Evolutionary conservation across 2,113 vertebrate genomes (phyloP).

Genomic region (Sialia sialis): DNA sequence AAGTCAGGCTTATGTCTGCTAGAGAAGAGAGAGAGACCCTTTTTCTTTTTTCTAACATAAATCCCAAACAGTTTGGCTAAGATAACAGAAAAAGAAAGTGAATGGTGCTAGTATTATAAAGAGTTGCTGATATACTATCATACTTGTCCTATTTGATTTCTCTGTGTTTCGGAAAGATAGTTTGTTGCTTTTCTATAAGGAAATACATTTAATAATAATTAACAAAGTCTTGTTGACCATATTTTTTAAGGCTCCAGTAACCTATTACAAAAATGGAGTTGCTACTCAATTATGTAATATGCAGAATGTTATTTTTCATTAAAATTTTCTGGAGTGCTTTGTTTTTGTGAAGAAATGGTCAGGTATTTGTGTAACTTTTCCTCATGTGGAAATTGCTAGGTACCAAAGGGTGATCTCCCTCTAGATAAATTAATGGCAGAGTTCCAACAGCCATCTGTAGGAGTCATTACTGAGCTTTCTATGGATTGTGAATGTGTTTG

Average conservation of each 20-base stretch:
- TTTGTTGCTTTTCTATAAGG: background rate
- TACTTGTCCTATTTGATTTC: background rate
- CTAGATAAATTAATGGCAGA: background rate
- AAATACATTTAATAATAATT: background rate
- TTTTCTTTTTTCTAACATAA: background rate
- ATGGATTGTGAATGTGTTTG: background rate
- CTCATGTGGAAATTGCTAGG: background rate
- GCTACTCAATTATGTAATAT: background rate
- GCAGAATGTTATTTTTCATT: background rate
- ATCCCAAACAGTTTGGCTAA: background rate
- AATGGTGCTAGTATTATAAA: background rate
- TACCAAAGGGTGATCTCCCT: background rate
- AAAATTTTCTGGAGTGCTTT: background rate
- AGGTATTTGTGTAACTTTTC: background rate
- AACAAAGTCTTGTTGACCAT: background rate
- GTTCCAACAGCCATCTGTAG: background rate
- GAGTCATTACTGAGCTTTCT: background rate
- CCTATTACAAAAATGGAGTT: background rate
- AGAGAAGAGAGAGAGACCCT: background rate
- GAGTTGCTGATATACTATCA: background rate
- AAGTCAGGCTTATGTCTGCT: background rate
- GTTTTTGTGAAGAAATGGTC: background rate
- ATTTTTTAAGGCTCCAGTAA: background rate
- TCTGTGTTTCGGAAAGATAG: background rate
- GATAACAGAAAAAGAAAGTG: background rate